Base-by-base conservation (phyloP, 2,888 invertebrate species). In the Eupithecia insigniata region DNA sequence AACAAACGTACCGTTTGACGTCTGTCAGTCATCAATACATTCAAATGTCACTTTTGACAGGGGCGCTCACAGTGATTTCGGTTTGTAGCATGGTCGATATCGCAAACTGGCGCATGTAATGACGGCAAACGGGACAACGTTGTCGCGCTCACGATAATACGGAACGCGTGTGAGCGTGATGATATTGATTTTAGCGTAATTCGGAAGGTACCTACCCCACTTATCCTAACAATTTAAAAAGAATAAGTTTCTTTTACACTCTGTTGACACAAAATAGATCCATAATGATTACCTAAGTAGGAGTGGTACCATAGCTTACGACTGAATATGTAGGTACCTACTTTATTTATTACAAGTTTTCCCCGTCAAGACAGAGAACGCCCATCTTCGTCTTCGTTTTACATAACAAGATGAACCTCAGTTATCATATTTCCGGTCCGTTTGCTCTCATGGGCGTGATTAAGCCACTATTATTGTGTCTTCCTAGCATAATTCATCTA, bases 391-490 rank as follows among this genome's bases (percentile, higher is more conserved):
- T 14, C 30, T 22, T 39, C 70, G 70, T 69, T 71, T 69, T 28
- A 65, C 69, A 75, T 71, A 73, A 71, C 69, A 69, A 76, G 73
- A 72, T 72, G 66, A 76, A 75, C 55, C n/a, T 46, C 46, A 73
- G 71, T 76, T 76, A 79, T 80, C 80, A 80, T 81, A 82, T 84
- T 87, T 85, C 83, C 85, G 80, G 72, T 71, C 84, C 82, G 81
- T 84, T 88, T 81, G 78, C 71, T 75, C 81, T 80, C 81, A 84
- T 82, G 81, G 83, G 81, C 80, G 82, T 84, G 84, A 87, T 87
- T 85, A 87, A 83, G 83, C 74, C 79, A 76, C 78, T 82, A 83
- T 87, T 87, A 87, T 86, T 86, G 84, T 85, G 82, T 83, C 83
- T 83, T 83, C 78, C 76, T 80, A 76, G 82, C 80, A 79, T 80